Evolutionary conservation across 1,140 invertebrate species (phyloP).

Genomic region (Scaptomyza hsui): DNA sequence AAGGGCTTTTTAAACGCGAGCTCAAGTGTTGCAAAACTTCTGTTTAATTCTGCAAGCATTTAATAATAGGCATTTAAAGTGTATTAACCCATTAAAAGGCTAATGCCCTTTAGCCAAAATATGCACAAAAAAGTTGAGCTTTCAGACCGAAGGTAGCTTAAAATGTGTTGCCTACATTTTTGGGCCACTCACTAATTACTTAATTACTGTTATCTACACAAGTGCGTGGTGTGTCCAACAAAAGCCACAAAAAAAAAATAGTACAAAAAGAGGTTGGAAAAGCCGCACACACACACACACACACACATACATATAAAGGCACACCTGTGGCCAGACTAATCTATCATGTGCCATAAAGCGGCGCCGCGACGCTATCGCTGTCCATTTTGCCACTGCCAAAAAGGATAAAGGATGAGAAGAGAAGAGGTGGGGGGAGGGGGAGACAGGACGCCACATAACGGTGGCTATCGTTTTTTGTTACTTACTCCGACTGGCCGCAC

Average conservation of each 20-base stretch:
- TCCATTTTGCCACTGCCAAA: conserved; percentile 27
- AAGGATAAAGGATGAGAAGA: too few relatives aligned
- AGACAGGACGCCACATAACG: neutral
- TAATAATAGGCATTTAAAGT: too few relatives aligned
- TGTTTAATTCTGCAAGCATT: too few relatives aligned
- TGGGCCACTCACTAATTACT: conserved; percentile 34
- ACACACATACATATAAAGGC: conserved; percentile 45
- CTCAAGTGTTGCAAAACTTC: conserved; percentile 43
- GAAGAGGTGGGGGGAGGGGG: neutral
- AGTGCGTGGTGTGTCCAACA: conserved; percentile 23
- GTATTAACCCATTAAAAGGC: too few relatives aligned
- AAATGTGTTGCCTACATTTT: conserved; percentile 33
- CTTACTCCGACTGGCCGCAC: conserved; percentile 34
- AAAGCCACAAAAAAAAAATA: conserved; percentile 48
- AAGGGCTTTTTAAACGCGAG: conserved; percentile 13
- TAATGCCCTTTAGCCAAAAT: too few relatives aligned
- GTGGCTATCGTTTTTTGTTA: conserved; percentile 19
- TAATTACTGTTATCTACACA: conserved; percentile 48
- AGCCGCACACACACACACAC: conserved; percentile 68
- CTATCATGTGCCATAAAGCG: conserved; percentile 80
- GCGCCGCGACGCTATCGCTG: conserved; percentile 31
- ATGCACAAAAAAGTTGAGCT: neutral
- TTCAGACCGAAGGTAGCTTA: conserved; percentile 8
- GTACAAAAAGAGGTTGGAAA: conserved; percentile 30
- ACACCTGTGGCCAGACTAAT: conserved; percentile 77